phyloP scores from a whole-genome alignment of 1,140 invertebrate genomes.

The Belonocnema kinseyi region DNA sequence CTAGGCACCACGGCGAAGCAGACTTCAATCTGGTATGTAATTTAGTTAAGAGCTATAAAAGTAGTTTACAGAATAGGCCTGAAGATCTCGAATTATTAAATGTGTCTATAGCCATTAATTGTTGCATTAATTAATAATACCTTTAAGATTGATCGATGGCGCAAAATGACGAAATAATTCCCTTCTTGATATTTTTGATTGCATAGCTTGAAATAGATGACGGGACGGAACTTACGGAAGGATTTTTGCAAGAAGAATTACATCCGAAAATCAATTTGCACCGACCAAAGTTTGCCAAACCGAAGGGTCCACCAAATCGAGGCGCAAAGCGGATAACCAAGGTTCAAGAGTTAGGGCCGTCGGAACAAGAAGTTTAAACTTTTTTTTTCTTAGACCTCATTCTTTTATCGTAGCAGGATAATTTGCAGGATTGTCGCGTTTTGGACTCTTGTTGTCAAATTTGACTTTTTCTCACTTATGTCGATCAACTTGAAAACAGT shows the following conservation, averaged over 20 bases:
- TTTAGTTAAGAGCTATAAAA: constrained; percentile 48
- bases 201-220: constrained; percentile 94
- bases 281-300: constrained; percentile 94
- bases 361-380: constrained; percentile 53
- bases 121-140: constrained; percentile 34
- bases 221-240: constrained; percentile 91
- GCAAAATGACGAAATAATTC: constrained; percentile 41
- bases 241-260: constrained; percentile 93
- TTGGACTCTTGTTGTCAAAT: constrained; percentile 35
- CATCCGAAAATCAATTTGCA: constrained; percentile 95
- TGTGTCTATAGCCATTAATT: neutral
- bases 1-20: constrained; percentile 15
- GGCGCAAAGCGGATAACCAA: constrained; percentile 94
- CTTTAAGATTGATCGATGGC: constrained; percentile 10
- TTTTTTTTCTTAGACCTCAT: constrained; percentile 11
- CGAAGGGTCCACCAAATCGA: constrained; percentile 93
- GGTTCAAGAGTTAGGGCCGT: constrained; percentile 73
- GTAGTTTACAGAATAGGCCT: constrained; percentile 72
- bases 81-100: constrained; percentile 36
- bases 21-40: constrained; percentile 62
- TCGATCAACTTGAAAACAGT: constrained; percentile 35
- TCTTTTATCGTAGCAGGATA: constrained; percentile 27
- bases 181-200: constrained; percentile 51
- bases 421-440: constrained; percentile 40
- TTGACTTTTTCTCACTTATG: constrained; percentile 40